phyloP scores from a whole-genome alignment of 2,797 vertebrate genomes.

The Apogon talboti region DNA sequence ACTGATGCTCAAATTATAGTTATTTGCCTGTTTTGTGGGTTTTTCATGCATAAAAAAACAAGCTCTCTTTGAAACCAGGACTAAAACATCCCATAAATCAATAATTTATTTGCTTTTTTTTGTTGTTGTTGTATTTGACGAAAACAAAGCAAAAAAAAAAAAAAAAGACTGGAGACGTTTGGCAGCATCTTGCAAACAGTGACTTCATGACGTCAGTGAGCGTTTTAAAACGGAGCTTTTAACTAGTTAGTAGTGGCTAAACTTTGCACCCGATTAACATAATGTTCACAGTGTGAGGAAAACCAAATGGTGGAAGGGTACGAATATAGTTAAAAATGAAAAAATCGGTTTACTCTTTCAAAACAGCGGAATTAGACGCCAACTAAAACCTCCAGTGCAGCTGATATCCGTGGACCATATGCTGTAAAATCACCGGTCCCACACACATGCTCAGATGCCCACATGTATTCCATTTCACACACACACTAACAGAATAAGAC shows the following conservation, averaged over 20 bases:
- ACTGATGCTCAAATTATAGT: neutral
- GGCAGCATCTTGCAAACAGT: neutral
- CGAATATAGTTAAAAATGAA: neutral
- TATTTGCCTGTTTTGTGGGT: too few species aligned
- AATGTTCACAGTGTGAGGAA: slow-evolving; percentile 8
- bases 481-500: neutral
- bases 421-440: neutral
- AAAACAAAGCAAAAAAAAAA: too few species aligned
- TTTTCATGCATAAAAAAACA: too few species aligned
- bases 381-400: neutral
- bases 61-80: too few species aligned
- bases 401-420: neutral
- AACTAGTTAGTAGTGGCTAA: neutral
- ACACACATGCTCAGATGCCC: neutral
- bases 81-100: too few species aligned
- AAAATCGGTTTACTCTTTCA: neutral
- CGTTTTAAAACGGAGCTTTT: neutral
- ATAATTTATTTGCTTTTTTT: too few species aligned
- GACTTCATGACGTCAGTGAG: neutral
- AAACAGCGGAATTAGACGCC: neutral
- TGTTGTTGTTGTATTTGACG: too few species aligned
- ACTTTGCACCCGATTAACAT: slow-evolving; percentile 27
- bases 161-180: neutral
- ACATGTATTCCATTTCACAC: slow-evolving; percentile 3
- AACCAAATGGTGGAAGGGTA: slow-evolving; percentile 6